phyloP scores from a whole-genome alignment of 2,797 vertebrate species.

The Enteromius argenteus region DNA sequence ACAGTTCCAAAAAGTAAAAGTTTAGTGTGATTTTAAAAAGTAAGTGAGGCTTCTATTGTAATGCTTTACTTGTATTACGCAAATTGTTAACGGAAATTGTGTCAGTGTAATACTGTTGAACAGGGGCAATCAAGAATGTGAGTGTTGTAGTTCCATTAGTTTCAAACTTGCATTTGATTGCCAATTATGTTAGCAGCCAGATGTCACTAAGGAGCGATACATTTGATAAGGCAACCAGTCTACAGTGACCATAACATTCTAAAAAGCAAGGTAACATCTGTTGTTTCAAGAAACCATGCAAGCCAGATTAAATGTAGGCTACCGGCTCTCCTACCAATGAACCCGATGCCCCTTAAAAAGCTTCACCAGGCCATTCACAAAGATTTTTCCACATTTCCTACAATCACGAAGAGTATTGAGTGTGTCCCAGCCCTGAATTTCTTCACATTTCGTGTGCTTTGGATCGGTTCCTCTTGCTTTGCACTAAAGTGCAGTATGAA shows the following conservation, averaged over 20 bases:
- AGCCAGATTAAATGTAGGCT: constrained; percentile 24
- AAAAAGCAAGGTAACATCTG: constrained; percentile 25
- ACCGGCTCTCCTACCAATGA: constrained; percentile 29
- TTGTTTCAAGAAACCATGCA: constrained; percentile 1
- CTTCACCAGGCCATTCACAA: constrained; percentile 31
- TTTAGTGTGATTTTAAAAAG: background rate
- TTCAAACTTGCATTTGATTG: background rate
- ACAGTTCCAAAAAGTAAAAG: background rate
- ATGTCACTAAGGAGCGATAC: background rate
- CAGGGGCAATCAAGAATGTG: background rate
- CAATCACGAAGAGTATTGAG: constrained; percentile 24
- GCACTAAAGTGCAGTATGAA: constrained; percentile 20
- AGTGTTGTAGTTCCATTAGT: background rate
- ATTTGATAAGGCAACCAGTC: constrained; percentile 20
- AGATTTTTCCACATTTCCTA: constrained; percentile 45
- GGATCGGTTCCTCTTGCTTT: constrained; percentile 19
- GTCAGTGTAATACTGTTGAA: background rate
- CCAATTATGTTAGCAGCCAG: background rate
- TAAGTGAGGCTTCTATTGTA: background rate
- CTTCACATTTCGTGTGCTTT: constrained; percentile 11
- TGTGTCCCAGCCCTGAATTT: constrained; percentile 15
- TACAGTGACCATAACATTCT: background rate
- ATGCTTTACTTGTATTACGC: background rate
- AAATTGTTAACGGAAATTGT: background rate
- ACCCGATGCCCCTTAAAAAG: constrained; percentile 25